Percentiles rank a stretch among this genome's conserved stretches.
These are phyloP conservation scores for Cyprinodon brontotheroides DNA, from an alignment of 2,113 vertebrate species.

Conservation along the genomic window DNA sequence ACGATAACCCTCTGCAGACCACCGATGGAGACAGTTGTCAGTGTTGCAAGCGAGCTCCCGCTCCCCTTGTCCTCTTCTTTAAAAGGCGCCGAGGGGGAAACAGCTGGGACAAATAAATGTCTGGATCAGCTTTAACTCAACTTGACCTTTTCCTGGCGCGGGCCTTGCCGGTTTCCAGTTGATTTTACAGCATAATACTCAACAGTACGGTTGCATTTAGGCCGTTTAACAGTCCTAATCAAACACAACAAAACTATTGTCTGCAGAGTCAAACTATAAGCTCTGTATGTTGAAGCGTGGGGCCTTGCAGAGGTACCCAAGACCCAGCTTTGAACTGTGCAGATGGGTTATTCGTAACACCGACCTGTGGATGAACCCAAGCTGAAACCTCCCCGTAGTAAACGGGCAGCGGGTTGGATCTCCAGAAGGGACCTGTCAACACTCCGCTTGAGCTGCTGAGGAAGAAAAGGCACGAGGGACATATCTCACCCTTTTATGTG, in stretches of 20 bases:
- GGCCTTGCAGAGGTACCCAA: conserved; percentile 17
- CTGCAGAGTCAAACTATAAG: conserved; percentile 30
- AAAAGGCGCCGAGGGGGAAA: conserved; percentile 41
- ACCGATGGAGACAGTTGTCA: conserved; percentile 24
- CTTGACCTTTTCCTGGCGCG: conserved; percentile 19
- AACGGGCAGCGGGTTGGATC: conserved; percentile 25
- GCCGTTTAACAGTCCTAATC: conserved; percentile 14
- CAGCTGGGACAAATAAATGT: conserved; percentile 49
- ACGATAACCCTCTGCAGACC: conserved; percentile 36
- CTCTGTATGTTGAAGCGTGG: background rate
- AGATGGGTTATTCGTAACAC: conserved; percentile 16
- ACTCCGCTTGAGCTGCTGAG: conserved; percentile 36
- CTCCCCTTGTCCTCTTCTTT: conserved; percentile 23
- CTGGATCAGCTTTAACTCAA: conserved; percentile 19
- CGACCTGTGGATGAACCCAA: conserved; percentile 59
- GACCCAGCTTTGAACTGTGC: conserved; percentile 22
- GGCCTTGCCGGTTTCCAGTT: background rate
- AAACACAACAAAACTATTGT: conserved; percentile 13
- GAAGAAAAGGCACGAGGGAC: conserved; percentile 40
- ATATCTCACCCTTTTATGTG: conserved; percentile 58
- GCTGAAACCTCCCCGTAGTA: conserved; percentile 46
- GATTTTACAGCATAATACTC: conserved; percentile 5
- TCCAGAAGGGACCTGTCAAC: conserved; percentile 60
- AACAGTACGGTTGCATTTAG: conserved; percentile 1
- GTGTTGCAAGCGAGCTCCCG: conserved; percentile 4